A percentile compares a stretch with the other conserved stretches of the same genome.
Evolutionary conservation across 2,888 invertebrate species (phyloP).

Genomic region (Lissocephala sabroskyi): DNA sequence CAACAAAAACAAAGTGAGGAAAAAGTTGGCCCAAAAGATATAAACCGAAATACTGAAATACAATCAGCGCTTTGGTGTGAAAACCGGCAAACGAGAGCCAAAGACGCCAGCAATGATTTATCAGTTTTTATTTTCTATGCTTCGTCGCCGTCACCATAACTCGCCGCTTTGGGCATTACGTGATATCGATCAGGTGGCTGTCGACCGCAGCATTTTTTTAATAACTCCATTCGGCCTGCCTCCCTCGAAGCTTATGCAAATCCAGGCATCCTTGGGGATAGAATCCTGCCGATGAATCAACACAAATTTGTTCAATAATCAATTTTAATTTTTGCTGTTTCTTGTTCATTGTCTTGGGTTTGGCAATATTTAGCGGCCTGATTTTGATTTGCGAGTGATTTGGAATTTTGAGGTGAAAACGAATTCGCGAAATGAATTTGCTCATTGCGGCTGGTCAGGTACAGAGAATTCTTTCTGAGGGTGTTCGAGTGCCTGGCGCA

Average conservation of each 20-base stretch:
- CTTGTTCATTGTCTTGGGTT: no score
- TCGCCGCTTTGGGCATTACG: slow-evolving; percentile 20
- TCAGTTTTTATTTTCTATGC: slow-evolving; percentile 11
- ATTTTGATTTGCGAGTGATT: no score
- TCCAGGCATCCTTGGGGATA: background rate
- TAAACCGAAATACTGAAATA: slow-evolving; percentile 2
- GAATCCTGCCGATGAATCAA: background rate
- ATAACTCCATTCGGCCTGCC: slow-evolving; percentile 21
- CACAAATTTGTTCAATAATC: background rate
- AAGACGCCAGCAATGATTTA: slow-evolving; percentile 30
- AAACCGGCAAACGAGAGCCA: slow-evolving; percentile 29
- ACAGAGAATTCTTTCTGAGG: background rate
- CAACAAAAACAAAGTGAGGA: slow-evolving; percentile 10
- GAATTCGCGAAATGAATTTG: background rate
- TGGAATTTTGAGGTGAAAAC: no score
- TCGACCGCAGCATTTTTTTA: slow-evolving; percentile 5
- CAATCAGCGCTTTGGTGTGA: slow-evolving; percentile 12
- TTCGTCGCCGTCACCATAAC: no score
- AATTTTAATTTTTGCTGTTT: background rate
- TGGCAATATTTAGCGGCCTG: background rate
- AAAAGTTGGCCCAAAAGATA: background rate
- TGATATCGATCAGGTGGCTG: slow-evolving; percentile 36
- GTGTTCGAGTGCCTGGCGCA: no score
- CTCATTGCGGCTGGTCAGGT: no score
- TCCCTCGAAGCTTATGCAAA: slow-evolving; percentile 21